These are phyloP conservation scores for Lasiurus borealis DNA, from an alignment of 2,113 vertebrate species.

Conservation along the genomic window DNA sequence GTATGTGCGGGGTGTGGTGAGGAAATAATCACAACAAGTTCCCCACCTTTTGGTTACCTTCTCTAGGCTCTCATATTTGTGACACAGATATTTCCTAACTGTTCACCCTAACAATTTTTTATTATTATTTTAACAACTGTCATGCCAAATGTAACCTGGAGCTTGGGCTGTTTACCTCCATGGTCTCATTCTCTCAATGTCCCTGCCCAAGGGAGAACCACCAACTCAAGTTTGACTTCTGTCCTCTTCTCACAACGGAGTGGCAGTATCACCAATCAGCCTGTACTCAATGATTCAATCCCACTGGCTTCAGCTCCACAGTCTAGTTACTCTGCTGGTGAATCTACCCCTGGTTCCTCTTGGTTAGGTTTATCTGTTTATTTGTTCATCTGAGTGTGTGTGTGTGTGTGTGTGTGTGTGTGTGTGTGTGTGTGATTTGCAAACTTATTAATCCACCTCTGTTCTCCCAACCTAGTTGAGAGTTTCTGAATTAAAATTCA, in stretches of 20 bases:
- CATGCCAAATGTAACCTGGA: neutral
- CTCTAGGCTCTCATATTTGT: neutral
- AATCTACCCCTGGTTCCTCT: neutral
- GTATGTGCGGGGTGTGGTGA: neutral
- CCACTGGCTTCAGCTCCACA: neutral
- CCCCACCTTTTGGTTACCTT: neutral
- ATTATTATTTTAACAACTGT: neutral
- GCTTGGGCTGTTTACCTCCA: neutral
- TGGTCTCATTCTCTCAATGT: neutral
- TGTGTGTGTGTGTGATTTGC: too few species aligned
- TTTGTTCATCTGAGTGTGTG: neutral
- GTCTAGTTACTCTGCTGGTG: neutral
- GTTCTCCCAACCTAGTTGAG: neutral
- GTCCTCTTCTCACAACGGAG: neutral
- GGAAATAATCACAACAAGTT: neutral
- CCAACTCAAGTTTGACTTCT: neutral
- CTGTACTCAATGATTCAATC: neutral
- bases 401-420: too few species aligned
- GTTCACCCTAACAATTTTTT: neutral
- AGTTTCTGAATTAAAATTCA: constrained; percentile 14
- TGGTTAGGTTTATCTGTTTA: neutral
- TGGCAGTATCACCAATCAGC: neutral
- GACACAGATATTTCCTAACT: neutral
- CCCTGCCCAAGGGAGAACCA: neutral
- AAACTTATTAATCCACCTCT: neutral